These are phyloP conservation scores for Chironomus striatipennis DNA, from an alignment of 1,140 invertebrate genomes.

Conservation along the genomic window DNA sequence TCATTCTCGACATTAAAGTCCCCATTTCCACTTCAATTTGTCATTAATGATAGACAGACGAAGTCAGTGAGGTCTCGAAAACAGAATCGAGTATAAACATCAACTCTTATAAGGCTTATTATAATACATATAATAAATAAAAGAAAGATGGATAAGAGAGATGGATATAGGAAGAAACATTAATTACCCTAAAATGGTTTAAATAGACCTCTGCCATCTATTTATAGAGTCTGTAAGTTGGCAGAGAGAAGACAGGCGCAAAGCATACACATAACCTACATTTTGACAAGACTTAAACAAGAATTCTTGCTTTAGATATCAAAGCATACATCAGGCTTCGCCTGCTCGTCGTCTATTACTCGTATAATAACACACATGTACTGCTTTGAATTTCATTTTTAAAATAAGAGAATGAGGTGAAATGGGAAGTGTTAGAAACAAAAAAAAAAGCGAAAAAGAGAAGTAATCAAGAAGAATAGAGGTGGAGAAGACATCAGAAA, in stretches of 20 bases:
- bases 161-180: conserved; percentile 7
- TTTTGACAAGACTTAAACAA: conserved; percentile 6
- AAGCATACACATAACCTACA: conserved; percentile 13
- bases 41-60: conserved; percentile 22
- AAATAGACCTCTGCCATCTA: neutral
- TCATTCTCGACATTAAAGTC: neutral
- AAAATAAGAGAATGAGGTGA: neutral
- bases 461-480: too few relatives aligned
- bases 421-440: neutral
- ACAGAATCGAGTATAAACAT: neutral
- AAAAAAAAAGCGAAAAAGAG: too few relatives aligned
- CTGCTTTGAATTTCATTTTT: neutral
- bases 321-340: too few relatives aligned
- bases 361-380: neutral
- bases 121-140: neutral
- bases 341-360: too few relatives aligned
- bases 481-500: too few relatives aligned
- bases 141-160: neutral
- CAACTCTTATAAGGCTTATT: neutral
- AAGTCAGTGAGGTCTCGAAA: neutral
- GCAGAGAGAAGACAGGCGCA: neutral
- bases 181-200: conserved; percentile 16
- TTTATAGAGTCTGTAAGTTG: neutral
- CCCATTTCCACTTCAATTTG: conserved; percentile 14
- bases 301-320: neutral